Percentiles rank a stretch among this genome's conserved stretches.
These are phyloP conservation scores for Eretmochelys imbricata DNA, from an alignment of 2,113 vertebrate genomes.

Conservation along the genomic window DNA sequence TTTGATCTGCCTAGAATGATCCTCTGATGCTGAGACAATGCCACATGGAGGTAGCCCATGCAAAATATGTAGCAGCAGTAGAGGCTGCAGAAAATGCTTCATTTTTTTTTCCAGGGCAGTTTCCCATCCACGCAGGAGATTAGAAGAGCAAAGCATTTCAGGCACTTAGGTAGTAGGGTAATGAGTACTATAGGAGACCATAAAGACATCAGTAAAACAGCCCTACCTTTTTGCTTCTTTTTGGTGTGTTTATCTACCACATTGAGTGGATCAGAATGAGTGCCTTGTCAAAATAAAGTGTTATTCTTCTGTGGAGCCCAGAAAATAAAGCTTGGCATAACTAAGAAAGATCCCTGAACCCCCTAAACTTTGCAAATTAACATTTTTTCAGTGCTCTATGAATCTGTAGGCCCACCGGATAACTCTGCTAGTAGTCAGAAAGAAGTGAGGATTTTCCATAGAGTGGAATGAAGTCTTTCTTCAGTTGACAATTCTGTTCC, in stretches of 20 bases:
- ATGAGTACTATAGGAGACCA: conserved; percentile 29
- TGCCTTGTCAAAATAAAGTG: neutral
- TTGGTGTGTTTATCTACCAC: neutral
- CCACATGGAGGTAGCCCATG: conserved; percentile 43
- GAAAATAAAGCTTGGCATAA: neutral
- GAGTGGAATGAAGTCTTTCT: neutral
- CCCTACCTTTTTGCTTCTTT: conserved; percentile 26
- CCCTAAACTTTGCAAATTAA: neutral
- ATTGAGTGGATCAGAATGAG: neutral
- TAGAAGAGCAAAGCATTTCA: conserved; percentile 16
- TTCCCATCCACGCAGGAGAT: neutral
- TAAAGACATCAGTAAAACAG: neutral
- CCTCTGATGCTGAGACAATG: conserved; percentile 4
- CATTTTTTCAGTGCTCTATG: neutral
- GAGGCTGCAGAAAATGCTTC: neutral
- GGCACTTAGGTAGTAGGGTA: conserved; percentile 4
- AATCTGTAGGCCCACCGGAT: neutral
- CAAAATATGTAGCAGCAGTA: conserved; percentile 5
- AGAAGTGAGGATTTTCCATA: neutral
- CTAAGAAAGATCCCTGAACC: neutral
- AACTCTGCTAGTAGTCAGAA: conserved; percentile 17
- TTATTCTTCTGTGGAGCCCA: neutral
- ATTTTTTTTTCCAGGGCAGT: neutral
- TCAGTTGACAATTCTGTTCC: neutral
- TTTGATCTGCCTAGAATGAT: conserved; percentile 63